Evolutionary conservation across 2,113 vertebrate genomes (phyloP).

Genomic region (Pantherophis guttatus): DNA sequence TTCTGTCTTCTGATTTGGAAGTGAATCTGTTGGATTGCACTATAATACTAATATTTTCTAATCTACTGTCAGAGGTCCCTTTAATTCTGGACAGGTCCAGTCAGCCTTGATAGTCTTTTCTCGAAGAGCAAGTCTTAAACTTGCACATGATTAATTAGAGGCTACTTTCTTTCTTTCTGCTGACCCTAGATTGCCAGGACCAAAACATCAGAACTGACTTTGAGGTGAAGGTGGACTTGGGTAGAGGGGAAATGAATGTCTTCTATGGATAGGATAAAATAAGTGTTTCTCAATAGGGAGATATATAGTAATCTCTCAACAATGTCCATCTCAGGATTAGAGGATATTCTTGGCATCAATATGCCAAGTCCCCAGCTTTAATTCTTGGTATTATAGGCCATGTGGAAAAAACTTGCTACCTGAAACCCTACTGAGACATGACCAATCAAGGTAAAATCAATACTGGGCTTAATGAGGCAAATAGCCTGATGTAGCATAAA

Average conservation of each 20-base stretch:
- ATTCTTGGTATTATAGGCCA: neutral
- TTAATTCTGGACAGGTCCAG: neutral
- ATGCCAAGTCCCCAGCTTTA: neutral
- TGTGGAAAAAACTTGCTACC: neutral
- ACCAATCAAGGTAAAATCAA: neutral
- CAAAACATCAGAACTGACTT: neutral
- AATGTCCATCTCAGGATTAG: neutral
- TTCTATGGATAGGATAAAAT: neutral
- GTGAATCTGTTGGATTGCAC: neutral
- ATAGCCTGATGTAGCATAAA: neutral
- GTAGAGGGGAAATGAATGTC: neutral
- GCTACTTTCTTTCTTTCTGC: neutral
- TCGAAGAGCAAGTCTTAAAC: neutral
- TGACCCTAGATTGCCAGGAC: neutral
- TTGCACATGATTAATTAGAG: no score
- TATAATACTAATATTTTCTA: neutral
- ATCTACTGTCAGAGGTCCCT: neutral
- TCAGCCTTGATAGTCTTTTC: neutral
- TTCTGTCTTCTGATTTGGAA: neutral
- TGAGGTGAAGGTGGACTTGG: neutral
- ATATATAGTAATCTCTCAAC: neutral
- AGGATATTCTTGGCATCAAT: neutral
- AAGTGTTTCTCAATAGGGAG: neutral
- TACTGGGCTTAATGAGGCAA: neutral
- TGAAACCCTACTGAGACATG: neutral